phyloP scores from a whole-genome alignment of 37 sponge, comb jelly and placozoan species.

The Ianthella basta region DNA sequence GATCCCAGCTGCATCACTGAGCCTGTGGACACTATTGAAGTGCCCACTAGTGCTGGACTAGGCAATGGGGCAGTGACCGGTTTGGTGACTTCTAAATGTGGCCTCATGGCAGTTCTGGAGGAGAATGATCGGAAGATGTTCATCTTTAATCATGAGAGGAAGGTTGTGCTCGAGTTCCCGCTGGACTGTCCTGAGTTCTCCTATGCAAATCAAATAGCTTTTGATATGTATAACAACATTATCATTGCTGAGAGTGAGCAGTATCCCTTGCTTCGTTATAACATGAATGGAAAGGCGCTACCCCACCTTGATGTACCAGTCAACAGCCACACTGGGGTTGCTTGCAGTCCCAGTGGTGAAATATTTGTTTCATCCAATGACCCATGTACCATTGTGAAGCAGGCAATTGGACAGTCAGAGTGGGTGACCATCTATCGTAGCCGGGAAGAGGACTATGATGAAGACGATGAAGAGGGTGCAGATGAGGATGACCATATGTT shows the following conservation, averaged over 20 bases:
- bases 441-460: neutral
- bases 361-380: neutral
- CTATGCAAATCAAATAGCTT: constrained; percentile 5
- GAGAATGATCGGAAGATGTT: neutral
- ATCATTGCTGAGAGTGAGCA: neutral
- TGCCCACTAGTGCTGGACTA: neutral
- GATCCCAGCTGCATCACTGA: neutral
- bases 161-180: neutral
- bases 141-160: neutral
- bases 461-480: neutral
- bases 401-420: neutral
- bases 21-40: neutral
- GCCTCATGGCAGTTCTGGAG: constrained; percentile 6
- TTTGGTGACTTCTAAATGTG: neutral
- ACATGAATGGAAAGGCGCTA: constrained; percentile 1
- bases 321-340: neutral
- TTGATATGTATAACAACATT: neutral
- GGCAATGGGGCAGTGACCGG: constrained; percentile 4
- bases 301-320: neutral
- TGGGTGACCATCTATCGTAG: constrained; percentile 13
- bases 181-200: constrained; percentile 1
- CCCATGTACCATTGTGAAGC: neutral
- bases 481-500: neutral
- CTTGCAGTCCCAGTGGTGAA: neutral
- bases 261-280: neutral